Evolutionary conservation across 1,140 invertebrate genomes (phyloP).

Genomic region (Lamellibrachia luymesi): DNA sequence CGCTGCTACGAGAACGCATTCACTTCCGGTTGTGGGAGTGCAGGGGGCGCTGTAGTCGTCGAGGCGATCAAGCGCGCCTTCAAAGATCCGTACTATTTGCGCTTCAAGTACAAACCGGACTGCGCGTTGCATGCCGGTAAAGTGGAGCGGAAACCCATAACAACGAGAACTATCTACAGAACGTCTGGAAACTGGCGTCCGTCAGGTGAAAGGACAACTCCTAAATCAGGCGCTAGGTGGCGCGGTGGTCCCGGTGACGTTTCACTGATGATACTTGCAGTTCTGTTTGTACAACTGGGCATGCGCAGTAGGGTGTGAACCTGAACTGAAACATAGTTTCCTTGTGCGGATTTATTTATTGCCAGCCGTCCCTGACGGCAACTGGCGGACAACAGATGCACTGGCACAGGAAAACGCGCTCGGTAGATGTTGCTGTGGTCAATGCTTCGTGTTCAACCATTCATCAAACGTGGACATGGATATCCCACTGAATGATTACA

Average conservation of each 20-base stretch:
- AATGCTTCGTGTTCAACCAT: neutral
- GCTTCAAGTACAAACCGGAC: constrained; percentile 8
- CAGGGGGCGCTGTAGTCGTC: neutral
- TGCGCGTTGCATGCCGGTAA: constrained; percentile 4
- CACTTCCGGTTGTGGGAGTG: constrained; percentile 11
- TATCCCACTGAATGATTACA: neutral
- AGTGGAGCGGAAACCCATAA: neutral
- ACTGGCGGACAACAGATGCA: neutral
- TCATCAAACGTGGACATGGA: neutral
- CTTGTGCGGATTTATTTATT: neutral
- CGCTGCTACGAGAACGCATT: constrained; percentile 12
- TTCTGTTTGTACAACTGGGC: neutral
- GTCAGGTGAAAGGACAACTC: neutral
- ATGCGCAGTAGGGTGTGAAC: neutral
- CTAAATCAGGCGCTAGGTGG: neutral
- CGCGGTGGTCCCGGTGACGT: neutral
- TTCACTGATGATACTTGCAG: neutral
- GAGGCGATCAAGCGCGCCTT: neutral
- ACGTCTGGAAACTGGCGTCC: neutral
- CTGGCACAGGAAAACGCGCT: neutral
- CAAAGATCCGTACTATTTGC: neutral
- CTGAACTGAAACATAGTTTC: neutral
- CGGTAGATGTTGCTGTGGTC: neutral
- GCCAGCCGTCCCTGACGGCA: neutral
- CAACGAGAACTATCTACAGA: neutral